Evolutionary conservation across 2,113 vertebrate genomes (phyloP).

Genomic region (Cavia aperea): DNA sequence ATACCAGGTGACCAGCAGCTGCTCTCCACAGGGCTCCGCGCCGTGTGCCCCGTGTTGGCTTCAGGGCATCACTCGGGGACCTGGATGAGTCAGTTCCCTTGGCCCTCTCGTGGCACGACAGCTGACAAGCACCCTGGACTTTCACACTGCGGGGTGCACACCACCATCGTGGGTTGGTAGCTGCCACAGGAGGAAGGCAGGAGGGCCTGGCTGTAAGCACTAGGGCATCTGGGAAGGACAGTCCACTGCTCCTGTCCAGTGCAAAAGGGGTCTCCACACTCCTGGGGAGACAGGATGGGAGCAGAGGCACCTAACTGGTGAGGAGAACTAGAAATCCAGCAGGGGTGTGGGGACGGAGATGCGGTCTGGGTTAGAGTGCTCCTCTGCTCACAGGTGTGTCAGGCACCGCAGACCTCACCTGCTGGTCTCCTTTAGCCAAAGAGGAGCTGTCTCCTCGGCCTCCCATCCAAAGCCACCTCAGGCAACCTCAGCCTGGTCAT

Average conservation of each 20-base stretch:
- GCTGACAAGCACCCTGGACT: not conserved
- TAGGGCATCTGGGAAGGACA: not conserved
- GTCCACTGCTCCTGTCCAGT: not conserved
- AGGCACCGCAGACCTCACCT: not conserved
- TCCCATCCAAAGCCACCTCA: not conserved
- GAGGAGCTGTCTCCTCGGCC: not conserved
- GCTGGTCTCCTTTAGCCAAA: not conserved
- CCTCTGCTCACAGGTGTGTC: not conserved
- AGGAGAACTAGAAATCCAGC: not conserved
- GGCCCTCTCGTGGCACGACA: no score
- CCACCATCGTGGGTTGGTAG: not conserved
- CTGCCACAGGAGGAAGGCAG: not conserved
- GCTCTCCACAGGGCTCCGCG: not conserved
- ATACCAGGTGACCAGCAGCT: not conserved
- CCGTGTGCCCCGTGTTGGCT: rapidly evolving
- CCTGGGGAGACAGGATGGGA: not conserved
- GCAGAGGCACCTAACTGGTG: not conserved
- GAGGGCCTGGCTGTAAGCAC: not conserved
- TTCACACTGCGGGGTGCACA: not conserved
- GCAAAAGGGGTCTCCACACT: not conserved
- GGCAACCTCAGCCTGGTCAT: not conserved
- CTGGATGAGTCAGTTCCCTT: not conserved
- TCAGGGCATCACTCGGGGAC: not conserved
- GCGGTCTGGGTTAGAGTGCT: not conserved
- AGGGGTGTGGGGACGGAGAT: not conserved